Percentiles rank a stretch among this genome's conserved stretches.
These are phyloP conservation scores for Hydractinia echinata DNA, from an alignment of 30 jellyfish, hydroid and myxozoan genomes.

Conservation along the genomic window DNA sequence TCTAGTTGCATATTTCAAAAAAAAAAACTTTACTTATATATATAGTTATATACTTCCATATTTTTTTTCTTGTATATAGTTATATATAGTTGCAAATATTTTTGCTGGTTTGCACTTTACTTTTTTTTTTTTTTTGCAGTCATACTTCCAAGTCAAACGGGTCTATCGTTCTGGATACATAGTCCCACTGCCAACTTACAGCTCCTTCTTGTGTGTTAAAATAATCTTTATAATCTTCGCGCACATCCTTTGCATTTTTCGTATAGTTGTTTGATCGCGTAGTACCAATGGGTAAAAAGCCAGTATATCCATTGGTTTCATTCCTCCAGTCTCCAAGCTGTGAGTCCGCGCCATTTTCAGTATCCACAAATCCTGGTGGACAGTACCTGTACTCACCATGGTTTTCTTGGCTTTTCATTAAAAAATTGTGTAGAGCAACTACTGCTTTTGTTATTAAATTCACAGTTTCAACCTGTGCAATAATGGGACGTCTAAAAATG, in stretches of 20 bases:
- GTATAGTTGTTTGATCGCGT: conserved; percentile 41
- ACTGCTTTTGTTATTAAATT: conserved; percentile 35
- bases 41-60: too few species aligned
- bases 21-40: too few species aligned
- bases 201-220: conserved; percentile 47
- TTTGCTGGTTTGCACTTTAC: too few species aligned
- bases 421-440: conserved; percentile 48
- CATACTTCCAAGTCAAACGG: too few species aligned
- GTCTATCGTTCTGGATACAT: conserved; percentile 32
- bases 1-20: too few species aligned
- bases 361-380: conserved; percentile 38
- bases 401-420: conserved; percentile 8
- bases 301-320: conserved; percentile 5
- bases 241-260: conserved; percentile 12
- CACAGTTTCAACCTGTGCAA: conserved; percentile 40
- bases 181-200: conserved; percentile 37
- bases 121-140: too few species aligned
- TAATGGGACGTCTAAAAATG: conserved; percentile 51
- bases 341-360: conserved; percentile 20
- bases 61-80: too few species aligned
- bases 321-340: conserved; percentile 41
- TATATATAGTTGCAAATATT: too few species aligned
- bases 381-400: conserved; percentile 16
- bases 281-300: conserved; percentile 23
- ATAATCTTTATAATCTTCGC: conserved; percentile 21